phyloP scores from a whole-genome alignment of 2,797 vertebrate genomes.

The Anguilla anguilla region DNA sequence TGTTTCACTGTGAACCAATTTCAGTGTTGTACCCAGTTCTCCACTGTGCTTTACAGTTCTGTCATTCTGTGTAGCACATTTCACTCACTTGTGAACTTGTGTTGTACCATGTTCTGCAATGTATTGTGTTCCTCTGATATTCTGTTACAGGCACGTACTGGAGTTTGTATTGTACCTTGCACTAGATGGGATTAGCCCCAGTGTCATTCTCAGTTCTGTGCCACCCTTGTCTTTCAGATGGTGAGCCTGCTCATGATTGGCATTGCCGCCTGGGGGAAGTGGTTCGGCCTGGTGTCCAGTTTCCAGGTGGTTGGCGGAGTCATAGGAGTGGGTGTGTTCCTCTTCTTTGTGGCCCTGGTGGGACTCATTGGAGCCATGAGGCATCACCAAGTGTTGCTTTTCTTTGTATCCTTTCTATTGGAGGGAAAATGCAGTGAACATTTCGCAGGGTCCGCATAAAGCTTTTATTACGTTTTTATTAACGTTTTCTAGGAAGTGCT shows the following conservation, averaged over 20 bases:
- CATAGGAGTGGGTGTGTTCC: slow-evolving; percentile 86
- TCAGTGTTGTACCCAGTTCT: background rate
- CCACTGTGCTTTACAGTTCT: background rate
- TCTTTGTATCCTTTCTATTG: slow-evolving; percentile 91
- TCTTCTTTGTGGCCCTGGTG: slow-evolving; percentile 87
- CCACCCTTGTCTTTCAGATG: slow-evolving; percentile 68
- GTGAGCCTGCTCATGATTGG: slow-evolving; percentile 91
- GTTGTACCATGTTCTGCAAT: background rate
- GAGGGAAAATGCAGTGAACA: background rate
- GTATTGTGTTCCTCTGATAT: background rate
- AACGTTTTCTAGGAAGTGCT: background rate
- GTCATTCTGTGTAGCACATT: background rate
- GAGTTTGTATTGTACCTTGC: slow-evolving; percentile 5
- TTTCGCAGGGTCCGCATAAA: background rate
- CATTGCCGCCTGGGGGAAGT: slow-evolving; percentile 89
- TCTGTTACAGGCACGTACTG: background rate
- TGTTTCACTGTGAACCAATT: background rate
- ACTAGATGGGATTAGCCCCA: background rate
- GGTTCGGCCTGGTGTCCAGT: slow-evolving; percentile 91
- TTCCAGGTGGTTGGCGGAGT: slow-evolving; percentile 85
- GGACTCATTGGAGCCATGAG: slow-evolving; percentile 88
- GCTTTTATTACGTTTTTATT: background rate
- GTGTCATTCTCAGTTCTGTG: background rate
- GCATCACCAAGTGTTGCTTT: slow-evolving; percentile 93
- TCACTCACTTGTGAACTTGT: background rate